phyloP scores from a whole-genome alignment of 92 coral and sea anemone genomes.

The Montipora capitata region DNA sequence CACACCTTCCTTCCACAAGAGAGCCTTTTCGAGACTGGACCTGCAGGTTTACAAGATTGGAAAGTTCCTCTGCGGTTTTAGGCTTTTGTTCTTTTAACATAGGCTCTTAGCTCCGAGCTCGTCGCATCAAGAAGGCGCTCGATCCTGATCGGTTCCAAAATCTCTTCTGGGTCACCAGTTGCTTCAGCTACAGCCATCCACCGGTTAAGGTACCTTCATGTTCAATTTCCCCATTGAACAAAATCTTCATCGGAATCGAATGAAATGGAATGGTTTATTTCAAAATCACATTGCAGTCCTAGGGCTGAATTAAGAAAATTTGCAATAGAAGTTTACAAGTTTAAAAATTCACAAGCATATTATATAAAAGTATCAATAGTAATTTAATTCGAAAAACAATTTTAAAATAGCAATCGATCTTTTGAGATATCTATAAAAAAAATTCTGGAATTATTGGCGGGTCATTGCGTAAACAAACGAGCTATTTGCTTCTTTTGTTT shows the following conservation, averaged over 20 bases:
- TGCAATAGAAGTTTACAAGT: no score
- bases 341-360: no score
- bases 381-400: no score
- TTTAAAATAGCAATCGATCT: no score
- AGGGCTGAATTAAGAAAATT: no score
- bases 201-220: constrained; percentile 70
- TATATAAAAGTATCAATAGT: no score
- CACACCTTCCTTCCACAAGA: constrained; percentile 65
- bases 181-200: constrained; percentile 83
- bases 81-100: constrained; percentile 71
- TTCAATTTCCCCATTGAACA: constrained; percentile 75
- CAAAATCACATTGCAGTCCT: no score
- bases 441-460: no score
- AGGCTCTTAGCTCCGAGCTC: constrained; percentile 74
- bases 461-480: no score
- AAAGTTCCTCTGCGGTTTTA: constrained; percentile 67
- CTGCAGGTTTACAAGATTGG: constrained; percentile 64
- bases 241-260: constrained; percentile 59
- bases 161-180: constrained; percentile 46
- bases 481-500: no score
- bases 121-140: constrained; percentile 76
- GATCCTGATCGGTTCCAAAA: constrained; percentile 63
- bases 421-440: no score
- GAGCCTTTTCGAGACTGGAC: constrained; percentile 80
- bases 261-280: no score